Evolutionary conservation across 2,888 invertebrate genomes (phyloP).

Genomic region (Ormyrus pomaceus): DNA sequence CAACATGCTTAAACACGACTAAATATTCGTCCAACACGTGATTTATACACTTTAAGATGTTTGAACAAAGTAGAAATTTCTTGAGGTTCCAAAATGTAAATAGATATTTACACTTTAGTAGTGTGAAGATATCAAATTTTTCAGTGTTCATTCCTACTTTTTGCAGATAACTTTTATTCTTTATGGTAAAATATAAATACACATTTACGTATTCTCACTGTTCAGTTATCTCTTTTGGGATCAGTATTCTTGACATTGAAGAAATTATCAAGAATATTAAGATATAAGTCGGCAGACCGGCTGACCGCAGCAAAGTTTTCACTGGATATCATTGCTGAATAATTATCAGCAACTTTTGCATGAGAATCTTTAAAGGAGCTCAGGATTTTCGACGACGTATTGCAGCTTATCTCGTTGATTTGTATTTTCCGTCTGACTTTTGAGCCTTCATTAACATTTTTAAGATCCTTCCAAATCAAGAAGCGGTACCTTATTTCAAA

Average conservation of each 20-base stretch:
- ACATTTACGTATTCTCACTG: slow-evolving; percentile 13
- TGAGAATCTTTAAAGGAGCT: slow-evolving; percentile 22
- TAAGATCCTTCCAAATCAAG: slow-evolving; percentile 25
- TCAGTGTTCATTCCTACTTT: slow-evolving; percentile 8
- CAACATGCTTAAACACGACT: not conserved
- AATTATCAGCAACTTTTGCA: not conserved
- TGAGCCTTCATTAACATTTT: slow-evolving; percentile 18
- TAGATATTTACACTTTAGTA: not conserved
- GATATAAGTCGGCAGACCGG: slow-evolving; percentile 47
- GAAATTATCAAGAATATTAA: slow-evolving; percentile 9
- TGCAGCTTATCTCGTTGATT: slow-evolving; percentile 2
- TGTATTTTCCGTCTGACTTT: not conserved
- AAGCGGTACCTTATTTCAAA: slow-evolving; percentile 38
- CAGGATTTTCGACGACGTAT: not conserved
- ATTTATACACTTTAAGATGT: not conserved
- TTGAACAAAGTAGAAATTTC: not conserved
- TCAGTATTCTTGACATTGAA: not conserved
- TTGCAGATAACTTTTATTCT: slow-evolving; percentile 15
- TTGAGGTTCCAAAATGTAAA: not conserved
- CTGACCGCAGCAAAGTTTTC: slow-evolving; percentile 32
- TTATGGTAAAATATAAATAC: slow-evolving; percentile 12
- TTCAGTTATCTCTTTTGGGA: not conserved
- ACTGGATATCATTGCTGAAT: slow-evolving; percentile 7
- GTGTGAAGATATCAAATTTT: slow-evolving; percentile 2
- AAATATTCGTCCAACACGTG: not conserved